Conservation (phyloP, 1,140 invertebrate genomes). For the Drosophila repletoides region DNA sequence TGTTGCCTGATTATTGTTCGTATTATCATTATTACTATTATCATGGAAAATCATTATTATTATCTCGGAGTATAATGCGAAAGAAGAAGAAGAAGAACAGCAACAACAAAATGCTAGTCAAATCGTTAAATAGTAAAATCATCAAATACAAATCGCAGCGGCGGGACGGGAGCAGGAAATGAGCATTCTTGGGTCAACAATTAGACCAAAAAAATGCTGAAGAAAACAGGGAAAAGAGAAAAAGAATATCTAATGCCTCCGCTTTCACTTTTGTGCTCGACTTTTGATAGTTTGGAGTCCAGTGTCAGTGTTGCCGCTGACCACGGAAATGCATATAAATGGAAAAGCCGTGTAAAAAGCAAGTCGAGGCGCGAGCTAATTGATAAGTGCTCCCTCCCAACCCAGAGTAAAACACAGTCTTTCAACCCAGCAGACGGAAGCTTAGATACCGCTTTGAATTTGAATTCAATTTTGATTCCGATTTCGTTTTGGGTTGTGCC, state of each 20-base stretch:
- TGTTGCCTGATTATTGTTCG: background rate
- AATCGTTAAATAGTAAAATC: constrained; percentile 1
- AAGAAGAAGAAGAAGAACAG: too few relatives aligned
- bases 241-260: constrained; percentile 50
- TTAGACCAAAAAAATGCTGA: constrained; percentile 20
- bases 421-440: constrained; percentile 45
- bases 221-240: constrained; percentile 2
- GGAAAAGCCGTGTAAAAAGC: constrained; percentile 58
- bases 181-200: constrained; percentile 53
- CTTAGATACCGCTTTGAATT: constrained; percentile 14
- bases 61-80: constrained; percentile 11
- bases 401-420: background rate
- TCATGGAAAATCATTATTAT: constrained; percentile 11
- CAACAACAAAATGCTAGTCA: background rate
- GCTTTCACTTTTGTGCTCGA: constrained; percentile 58
- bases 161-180: constrained; percentile 45
- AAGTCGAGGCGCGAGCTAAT: constrained; percentile 56
- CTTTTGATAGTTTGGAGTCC: constrained; percentile 13
- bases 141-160: constrained; percentile 8
- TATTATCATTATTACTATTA: background rate
- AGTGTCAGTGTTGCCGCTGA: constrained; percentile 17
- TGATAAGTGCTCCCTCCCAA: constrained; percentile 32
- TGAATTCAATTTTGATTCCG: constrained; percentile 10
- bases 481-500: constrained; percentile 34
- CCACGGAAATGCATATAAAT: constrained; percentile 52